These are phyloP conservation scores for Scaptomyza caliginosa DNA, from an alignment of 2,888 invertebrate genomes.

Conservation along the genomic window DNA sequence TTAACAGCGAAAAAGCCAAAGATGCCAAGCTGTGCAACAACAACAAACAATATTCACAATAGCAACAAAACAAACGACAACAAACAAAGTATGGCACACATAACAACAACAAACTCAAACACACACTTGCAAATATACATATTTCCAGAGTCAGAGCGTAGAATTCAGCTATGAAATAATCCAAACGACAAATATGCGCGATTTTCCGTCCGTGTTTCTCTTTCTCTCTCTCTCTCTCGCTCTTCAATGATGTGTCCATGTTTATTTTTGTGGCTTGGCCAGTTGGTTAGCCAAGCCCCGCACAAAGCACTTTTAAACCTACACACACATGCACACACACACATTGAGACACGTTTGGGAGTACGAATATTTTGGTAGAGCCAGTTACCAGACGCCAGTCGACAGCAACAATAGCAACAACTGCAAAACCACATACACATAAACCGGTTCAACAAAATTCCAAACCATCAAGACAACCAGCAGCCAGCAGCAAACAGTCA, in stretches of 20 bases:
- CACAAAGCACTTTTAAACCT: slow-evolving; percentile 52
- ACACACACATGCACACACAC: slow-evolving; percentile 11
- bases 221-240: slow-evolving; percentile 1
- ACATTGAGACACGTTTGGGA: slow-evolving; percentile 17
- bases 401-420: slow-evolving; percentile 56
- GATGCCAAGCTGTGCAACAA: slow-evolving; percentile 35
- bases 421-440: slow-evolving; percentile 71
- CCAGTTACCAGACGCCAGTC: slow-evolving; percentile 73
- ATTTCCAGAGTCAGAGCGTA: slow-evolving; percentile 35
- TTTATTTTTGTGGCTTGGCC: slow-evolving; percentile 63
- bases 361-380: slow-evolving; percentile 61
- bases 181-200: slow-evolving; percentile 78
- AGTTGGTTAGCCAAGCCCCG: slow-evolving; percentile 76
- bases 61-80: slow-evolving; percentile 4
- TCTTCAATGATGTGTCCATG: slow-evolving; percentile 39
- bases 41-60: slow-evolving; percentile 19
- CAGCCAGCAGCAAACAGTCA: slow-evolving; percentile 39
- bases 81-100: slow-evolving; percentile 29
- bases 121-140: slow-evolving; percentile 14
- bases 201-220: slow-evolving; percentile 44
- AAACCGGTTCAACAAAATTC: slow-evolving; percentile 78
- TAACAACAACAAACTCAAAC: slow-evolving; percentile 10
- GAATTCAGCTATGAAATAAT: slow-evolving; percentile 76
- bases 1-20: slow-evolving; percentile 57
- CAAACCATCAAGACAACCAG: slow-evolving; percentile 58